A percentile compares a stretch with the other conserved stretches of the same genome.
phyloP scores from a whole-genome alignment of 2,113 vertebrate genomes.

The Xenopus borealis region DNA sequence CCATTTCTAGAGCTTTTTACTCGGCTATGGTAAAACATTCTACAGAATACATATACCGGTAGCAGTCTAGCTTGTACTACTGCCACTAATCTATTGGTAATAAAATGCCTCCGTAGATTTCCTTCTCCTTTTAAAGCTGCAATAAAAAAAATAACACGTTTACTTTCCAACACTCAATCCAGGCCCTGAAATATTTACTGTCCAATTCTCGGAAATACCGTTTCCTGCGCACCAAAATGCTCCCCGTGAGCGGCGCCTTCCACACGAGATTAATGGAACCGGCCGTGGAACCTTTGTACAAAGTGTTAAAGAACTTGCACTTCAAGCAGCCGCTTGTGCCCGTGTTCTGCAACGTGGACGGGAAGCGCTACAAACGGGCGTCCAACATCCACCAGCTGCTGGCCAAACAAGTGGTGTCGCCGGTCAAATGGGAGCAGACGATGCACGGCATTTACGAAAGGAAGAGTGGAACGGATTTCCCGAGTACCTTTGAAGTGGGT shows the following conservation, averaged over 20 bases:
- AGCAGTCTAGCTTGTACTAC: too few species aligned
- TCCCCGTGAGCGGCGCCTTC: conserved; percentile 89
- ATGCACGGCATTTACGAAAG: conserved; percentile 85
- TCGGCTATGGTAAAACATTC: too few species aligned
- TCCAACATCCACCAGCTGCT: conserved; percentile 72
- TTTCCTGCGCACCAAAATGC: conserved; percentile 69
- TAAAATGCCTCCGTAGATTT: too few species aligned
- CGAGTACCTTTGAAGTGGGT: conserved; percentile 83
- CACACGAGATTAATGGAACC: conserved; percentile 86
- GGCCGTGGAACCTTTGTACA: conserved; percentile 69
- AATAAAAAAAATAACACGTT: too few species aligned
- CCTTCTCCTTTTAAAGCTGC: too few species aligned
- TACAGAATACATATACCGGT: too few species aligned
- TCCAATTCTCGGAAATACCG: conserved; percentile 71
- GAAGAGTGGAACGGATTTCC: conserved; percentile 73
- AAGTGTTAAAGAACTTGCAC: conserved; percentile 68
- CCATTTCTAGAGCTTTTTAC: too few species aligned
- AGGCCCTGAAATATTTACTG: conserved; percentile 89
- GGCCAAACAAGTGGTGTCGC: conserved; percentile 80
- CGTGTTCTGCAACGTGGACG: conserved; percentile 84
- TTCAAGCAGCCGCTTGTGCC: conserved; percentile 75
- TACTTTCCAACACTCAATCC: background rate
- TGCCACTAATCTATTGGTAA: too few species aligned
- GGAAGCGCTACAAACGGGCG: conserved; percentile 74
- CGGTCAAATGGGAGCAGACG: conserved; percentile 92